Conservation (phyloP, 2,113 vertebrate genomes). For the Hyla sarda region DNA sequence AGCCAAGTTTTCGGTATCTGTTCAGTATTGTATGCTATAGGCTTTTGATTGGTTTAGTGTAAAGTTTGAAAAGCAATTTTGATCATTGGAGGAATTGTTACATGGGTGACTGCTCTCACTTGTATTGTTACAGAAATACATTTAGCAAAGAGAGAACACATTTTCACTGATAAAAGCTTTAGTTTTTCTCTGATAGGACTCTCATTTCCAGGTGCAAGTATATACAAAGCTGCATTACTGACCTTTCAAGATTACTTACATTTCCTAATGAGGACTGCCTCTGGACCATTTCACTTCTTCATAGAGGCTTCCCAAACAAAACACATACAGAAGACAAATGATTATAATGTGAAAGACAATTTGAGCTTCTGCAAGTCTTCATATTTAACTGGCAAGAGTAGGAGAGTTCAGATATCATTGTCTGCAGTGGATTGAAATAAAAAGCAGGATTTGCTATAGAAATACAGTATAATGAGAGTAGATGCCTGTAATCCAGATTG, state of each 20-base stretch:
- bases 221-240: slow-evolving; percentile 56
- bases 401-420: slow-evolving; percentile 57
- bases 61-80: slow-evolving; percentile 43
- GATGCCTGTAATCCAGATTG: slow-evolving; percentile 32
- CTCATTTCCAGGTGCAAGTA: slow-evolving; percentile 55
- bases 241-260: slow-evolving; percentile 60
- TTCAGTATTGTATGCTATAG: neutral
- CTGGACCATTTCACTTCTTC: slow-evolving; percentile 42
- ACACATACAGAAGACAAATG: slow-evolving; percentile 50
- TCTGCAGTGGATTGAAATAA: slow-evolving; percentile 47
- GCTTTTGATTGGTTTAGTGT: slow-evolving; percentile 28
- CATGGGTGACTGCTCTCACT: slow-evolving; percentile 48
- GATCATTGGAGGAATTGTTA: slow-evolving; percentile 42
- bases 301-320: slow-evolving; percentile 51
- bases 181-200: slow-evolving; percentile 50
- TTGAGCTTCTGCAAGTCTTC: slow-evolving; percentile 40
- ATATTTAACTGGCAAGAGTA: slow-evolving; percentile 40
- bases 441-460: slow-evolving; percentile 25
- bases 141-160: slow-evolving; percentile 50
- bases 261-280: slow-evolving; percentile 56
- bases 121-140: slow-evolving; percentile 54
- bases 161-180: slow-evolving; percentile 46
- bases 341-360: slow-evolving; percentile 57
- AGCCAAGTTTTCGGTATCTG: neutral
- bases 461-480: slow-evolving; percentile 43